Percentiles rank a stretch among this genome's conserved stretches.
phyloP scores from a whole-genome alignment of 2,113 vertebrate genomes.

The Anguilla rostrata region DNA sequence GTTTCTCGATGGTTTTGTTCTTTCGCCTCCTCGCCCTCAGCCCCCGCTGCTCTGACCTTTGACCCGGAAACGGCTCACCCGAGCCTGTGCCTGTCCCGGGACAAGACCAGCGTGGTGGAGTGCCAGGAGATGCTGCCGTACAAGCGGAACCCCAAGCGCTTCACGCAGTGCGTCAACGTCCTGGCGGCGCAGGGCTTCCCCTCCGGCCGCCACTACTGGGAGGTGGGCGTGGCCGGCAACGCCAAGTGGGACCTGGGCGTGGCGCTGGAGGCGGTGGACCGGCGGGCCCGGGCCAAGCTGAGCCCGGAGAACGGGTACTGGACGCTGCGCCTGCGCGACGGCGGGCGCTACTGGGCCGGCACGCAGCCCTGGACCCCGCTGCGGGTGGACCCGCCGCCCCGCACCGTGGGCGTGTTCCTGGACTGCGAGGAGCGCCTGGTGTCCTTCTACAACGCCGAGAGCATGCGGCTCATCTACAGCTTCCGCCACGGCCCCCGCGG shows the following conservation, averaged over 20 bases:
- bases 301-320: conserved; percentile 79
- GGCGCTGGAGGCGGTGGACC: conserved; percentile 68
- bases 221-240: conserved; percentile 78
- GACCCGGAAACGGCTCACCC: conserved; percentile 79
- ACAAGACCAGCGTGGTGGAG: conserved; percentile 73
- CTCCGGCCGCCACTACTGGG: conserved; percentile 80
- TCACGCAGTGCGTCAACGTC: conserved; percentile 79
- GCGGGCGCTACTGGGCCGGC: conserved; percentile 67
- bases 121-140: conserved; percentile 31
- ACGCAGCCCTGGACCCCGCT: conserved; percentile 74
- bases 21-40: conserved; percentile 45
- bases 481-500: conserved; percentile 65
- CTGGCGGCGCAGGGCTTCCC: conserved; percentile 68
- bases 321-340: conserved; percentile 75
- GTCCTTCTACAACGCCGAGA: conserved; percentile 73
- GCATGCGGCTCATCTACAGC: conserved; percentile 77
- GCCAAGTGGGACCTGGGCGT: conserved; percentile 85
- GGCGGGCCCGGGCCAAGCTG: conserved; percentile 69
- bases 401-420: conserved; percentile 73
- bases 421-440: conserved; percentile 73
- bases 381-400: conserved; percentile 34
- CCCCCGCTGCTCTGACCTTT: conserved; percentile 72
- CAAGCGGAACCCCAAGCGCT: conserved; percentile 62
- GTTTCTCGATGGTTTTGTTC: neutral
- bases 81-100: conserved; percentile 71